phyloP scores from a whole-genome alignment of 2,888 invertebrate species.

The Baronia brevicornis region DNA sequence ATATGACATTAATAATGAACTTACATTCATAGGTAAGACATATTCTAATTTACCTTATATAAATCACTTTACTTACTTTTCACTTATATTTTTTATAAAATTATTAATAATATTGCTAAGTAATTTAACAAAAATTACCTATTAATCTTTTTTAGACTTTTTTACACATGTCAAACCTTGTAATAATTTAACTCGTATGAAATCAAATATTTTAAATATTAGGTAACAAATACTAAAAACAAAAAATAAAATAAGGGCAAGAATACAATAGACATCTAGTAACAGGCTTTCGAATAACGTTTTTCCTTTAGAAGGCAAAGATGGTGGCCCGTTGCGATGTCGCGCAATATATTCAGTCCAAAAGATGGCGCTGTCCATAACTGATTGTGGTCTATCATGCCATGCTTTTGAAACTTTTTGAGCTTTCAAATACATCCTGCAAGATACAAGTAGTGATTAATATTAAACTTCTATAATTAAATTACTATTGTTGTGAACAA shows the following conservation, averaged over 20 bases:
- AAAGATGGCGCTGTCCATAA: constrained; percentile 76
- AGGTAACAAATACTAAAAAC: constrained; percentile 24
- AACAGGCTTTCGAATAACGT: constrained; percentile 38
- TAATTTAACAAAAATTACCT: not conserved
- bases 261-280: constrained; percentile 55
- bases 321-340: constrained; percentile 46
- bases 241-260: constrained; percentile 24
- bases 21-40: too few species aligned
- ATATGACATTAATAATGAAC: too few species aligned
- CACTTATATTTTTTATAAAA: too few species aligned
- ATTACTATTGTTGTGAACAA: too few species aligned
- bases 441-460: constrained; percentile 13
- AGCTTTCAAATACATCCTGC: constrained; percentile 56
- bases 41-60: not conserved
- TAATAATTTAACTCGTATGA: constrained; percentile 21
- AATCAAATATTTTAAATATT: constrained; percentile 25
- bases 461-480: constrained; percentile 2
- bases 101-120: too few species aligned
- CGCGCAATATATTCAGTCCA: constrained; percentile 79
- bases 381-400: constrained; percentile 71
- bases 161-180: constrained; percentile 19
- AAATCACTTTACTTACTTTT: too few species aligned
- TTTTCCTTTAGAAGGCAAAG: constrained; percentile 33
- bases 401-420: constrained; percentile 64
- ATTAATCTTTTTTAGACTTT: constrained; percentile 30